Evolutionary conservation across 2,113 vertebrate species (phyloP).

Genomic region (Coryphaenoides rupestris): DNA sequence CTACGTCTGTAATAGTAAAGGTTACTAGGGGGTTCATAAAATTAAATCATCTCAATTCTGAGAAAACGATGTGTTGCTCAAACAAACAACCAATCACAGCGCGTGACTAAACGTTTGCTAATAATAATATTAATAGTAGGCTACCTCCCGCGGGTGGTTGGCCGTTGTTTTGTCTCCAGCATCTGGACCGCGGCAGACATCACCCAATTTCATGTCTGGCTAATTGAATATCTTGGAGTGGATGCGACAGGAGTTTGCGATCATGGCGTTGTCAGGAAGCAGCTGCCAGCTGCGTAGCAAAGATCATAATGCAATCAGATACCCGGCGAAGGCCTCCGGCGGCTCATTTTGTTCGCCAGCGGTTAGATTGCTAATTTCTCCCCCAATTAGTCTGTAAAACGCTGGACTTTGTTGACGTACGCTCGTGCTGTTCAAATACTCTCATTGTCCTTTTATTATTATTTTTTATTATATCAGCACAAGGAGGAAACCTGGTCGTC

Average conservation of each 20-base stretch:
- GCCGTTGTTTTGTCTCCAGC: slow-evolving; percentile 35
- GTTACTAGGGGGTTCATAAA: no score
- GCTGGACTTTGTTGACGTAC: no score
- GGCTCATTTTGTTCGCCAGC: slow-evolving; percentile 22
- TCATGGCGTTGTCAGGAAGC: slow-evolving; percentile 62
- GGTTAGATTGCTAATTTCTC: no score
- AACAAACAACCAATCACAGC: not conserved
- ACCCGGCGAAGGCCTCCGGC: slow-evolving; percentile 33
- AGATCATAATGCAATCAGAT: slow-evolving; percentile 54
- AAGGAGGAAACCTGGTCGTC: no score
- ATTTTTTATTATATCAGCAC: no score
- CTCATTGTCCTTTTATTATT: no score
- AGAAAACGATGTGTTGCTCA: no score
- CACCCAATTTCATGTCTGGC: slow-evolving; percentile 50
- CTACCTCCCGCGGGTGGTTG: slow-evolving; percentile 23
- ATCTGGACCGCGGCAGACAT: slow-evolving; percentile 49
- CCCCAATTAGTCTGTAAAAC: no score
- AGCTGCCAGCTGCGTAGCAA: slow-evolving; percentile 60
- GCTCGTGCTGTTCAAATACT: no score
- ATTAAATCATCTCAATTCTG: no score
- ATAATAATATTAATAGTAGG: not conserved
- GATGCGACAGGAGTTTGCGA: slow-evolving; percentile 48
- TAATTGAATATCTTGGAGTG: slow-evolving; percentile 60
- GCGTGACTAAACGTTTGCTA: not conserved
- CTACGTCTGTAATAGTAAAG: no score